phyloP scores from a whole-genome alignment of 2,113 vertebrate species.

The Melanerpes formicivorus region DNA sequence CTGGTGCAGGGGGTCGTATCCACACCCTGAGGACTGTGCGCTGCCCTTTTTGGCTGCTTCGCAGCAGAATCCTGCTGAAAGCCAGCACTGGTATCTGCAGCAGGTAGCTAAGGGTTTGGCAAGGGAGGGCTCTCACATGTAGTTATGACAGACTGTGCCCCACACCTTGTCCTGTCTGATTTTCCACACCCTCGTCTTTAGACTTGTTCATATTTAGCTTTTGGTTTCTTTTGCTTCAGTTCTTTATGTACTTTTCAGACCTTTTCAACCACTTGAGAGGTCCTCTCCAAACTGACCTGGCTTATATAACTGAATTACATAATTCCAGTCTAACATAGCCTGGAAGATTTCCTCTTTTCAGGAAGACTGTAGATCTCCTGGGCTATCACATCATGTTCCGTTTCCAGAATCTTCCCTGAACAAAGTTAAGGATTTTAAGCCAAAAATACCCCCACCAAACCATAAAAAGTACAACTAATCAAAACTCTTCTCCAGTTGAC shows the following conservation, averaged over 20 bases:
- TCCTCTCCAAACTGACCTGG: neutral
- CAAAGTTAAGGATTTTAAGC: neutral
- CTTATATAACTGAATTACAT: neutral
- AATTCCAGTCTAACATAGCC: neutral
- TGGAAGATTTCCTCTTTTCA: neutral
- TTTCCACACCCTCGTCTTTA: neutral
- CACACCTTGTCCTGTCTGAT: neutral
- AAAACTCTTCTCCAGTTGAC: accelerated
- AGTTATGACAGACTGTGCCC: neutral
- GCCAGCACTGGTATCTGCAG: neutral
- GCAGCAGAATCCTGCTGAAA: neutral
- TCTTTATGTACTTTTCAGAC: neutral
- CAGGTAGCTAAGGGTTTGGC: neutral
- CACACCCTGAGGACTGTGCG: neutral
- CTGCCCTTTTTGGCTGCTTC: constrained; percentile 41
- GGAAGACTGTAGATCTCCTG: neutral
- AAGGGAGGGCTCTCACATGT: neutral
- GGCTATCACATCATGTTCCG: neutral
- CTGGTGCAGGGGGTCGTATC: neutral
- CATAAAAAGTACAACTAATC: neutral
- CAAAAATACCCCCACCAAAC: neutral
- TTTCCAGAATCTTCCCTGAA: neutral
- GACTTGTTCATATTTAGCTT: neutral
- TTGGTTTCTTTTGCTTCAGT: neutral
- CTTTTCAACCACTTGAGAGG: neutral